phyloP scores from a whole-genome alignment of 2,113 vertebrate species.

The Monarcha castaneiventris region DNA sequence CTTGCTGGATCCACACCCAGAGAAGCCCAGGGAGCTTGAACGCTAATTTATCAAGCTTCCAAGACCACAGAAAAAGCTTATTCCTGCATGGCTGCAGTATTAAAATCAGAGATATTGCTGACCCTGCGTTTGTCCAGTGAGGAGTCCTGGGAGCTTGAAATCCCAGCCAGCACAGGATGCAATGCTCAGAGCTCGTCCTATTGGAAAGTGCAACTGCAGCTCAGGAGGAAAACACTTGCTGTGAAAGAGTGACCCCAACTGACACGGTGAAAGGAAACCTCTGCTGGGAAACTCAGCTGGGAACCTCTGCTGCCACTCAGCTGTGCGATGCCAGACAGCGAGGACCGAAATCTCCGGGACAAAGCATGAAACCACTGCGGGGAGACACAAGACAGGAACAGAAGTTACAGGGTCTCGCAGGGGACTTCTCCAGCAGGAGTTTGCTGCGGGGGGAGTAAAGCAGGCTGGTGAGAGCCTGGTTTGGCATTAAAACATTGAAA shows the following conservation, averaged over 20 bases:
- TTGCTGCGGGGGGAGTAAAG: fast-evolving
- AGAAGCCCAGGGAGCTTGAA: background rate
- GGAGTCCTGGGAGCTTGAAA: background rate
- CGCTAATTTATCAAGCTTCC: background rate
- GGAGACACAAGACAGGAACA: background rate
- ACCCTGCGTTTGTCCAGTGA: background rate
- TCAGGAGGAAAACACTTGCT: background rate
- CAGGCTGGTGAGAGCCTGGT: background rate
- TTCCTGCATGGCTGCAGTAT: background rate
- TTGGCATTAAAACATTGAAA: background rate
- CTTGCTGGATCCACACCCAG: background rate
- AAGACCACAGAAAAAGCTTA: background rate
- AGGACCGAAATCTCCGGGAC: background rate
- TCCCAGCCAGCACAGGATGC: background rate
- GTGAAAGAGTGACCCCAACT: slow-evolving; percentile 57
- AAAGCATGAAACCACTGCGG: background rate
- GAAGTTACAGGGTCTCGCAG: fast-evolving
- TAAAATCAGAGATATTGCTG: background rate
- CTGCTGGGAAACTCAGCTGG: background rate
- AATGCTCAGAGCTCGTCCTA: fast-evolving
- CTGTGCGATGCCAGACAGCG: background rate
- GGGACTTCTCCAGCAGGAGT: background rate
- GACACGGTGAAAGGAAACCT: background rate
- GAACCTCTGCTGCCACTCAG: background rate
- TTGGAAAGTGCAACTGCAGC: fast-evolving